Evolutionary conservation across 2,888 invertebrate genomes (phyloP), one percentile per base, ranked within the genome.

Genomic region (Phortica okadai): DNA sequence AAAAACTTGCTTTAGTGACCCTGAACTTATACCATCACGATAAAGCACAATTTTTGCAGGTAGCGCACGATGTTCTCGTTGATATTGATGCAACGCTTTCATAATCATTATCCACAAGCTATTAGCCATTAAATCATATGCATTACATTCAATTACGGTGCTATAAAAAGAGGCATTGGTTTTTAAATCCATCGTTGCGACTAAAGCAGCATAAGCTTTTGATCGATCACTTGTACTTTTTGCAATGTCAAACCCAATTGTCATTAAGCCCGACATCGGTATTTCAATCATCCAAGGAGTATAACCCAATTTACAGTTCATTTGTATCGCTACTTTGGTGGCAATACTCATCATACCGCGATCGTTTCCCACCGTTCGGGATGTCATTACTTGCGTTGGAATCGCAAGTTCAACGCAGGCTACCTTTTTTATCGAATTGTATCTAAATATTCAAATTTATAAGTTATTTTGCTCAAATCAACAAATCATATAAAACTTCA

Each of bases 21-120:
- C 98, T 79, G 98, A 98, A 1, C 98, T 97, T 0, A 98, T 98
- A 16, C 98, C 98, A 91, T 99, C 98, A 10, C 99, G 94, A 91
- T 96, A 98, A 56, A 98, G 93, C 1, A 98, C 88, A 69, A 99
- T 96, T 1, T 94, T 93, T 0, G 93, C 92, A 0, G 98, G 98
- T 90, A 94, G 82, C 1, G 66, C 75, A 0, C 88, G 78, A 42
- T 91, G 90, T 73, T 89, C 88, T 1, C 79, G 79, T 4, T 83
- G 81, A 77, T 90, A 92, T 75, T 90, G 89, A 0, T 88, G 86
- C 7, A 92, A 77, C 0, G 91, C 91, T 79, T 91, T 90, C 1
- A 83, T 90, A 10, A 97, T 92, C 86, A 95, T 95, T 0, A 93
- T 91, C 56, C 94, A 93, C 82, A 98, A 93, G 82, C 95, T 94